Base-by-base conservation (phyloP, 2,797 vertebrate species). In the Meriones psammophilus region DNA sequence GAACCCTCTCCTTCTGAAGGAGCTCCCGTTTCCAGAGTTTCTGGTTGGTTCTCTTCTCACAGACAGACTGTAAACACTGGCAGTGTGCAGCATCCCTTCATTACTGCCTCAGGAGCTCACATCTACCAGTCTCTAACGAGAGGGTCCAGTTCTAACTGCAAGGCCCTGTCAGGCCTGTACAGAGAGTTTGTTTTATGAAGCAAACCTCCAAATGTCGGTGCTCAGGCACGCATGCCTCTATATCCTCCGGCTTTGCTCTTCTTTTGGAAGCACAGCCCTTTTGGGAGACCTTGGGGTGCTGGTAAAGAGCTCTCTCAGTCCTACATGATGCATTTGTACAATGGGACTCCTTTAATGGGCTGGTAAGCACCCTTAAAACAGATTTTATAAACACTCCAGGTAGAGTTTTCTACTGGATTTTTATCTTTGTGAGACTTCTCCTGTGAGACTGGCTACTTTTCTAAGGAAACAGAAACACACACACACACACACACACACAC, bases 341-440 rank as follows among this genome's bases (percentile, higher is more conserved):
- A 98, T 98, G 97, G 93, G 95, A 97, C 91, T 96, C 36, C 30
- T 69, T 56, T 76, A 83, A 92, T 92, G 93, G 64, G 92, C 96
- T 97, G 95, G 89, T 97, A 96, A 97, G 87, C 95, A 93, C 98
- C 97, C 97, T 98, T 95, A 97, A 97, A 98, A 95, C 80, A 96
- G 86, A 97, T 88, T 98, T 98, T 98, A 98, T 98, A 97, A 98
- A 98, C 98, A 97, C 98, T 98, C 97, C 89, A 97, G 98, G 96
- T 68, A 96, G 92, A 92, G 36, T 97, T 98, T 98, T 98, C 97
- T 94, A 88, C 97, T 97, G 84, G 69, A 95, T 97, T 97, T 97
- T 97, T 90, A 87, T 94, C 85, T 95, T 95, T 94, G 73, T 89
- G 94, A 96, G 96, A 95, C 93, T 96, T 97, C 91, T 97, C 74